Conservation (phyloP, 2,888 invertebrate species). For the Penaeus monodon region DNA sequence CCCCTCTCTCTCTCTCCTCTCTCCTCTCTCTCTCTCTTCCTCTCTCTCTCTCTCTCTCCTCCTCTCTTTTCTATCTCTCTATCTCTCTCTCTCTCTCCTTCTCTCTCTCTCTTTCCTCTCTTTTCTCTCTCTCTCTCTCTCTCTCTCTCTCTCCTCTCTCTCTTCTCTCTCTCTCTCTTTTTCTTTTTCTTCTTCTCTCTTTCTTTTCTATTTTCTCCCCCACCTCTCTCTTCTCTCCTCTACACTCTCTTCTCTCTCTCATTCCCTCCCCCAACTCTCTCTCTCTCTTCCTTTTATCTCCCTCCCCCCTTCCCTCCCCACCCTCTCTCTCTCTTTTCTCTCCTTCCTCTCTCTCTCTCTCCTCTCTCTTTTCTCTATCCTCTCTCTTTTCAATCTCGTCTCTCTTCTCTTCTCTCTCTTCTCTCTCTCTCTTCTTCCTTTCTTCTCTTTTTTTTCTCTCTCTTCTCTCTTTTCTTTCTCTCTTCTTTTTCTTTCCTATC, state of each 20-base stretch:
- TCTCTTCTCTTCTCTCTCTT: too few species aligned
- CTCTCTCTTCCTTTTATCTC: background rate
- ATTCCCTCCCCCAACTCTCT: background rate
- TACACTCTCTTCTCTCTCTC: too few species aligned
- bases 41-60: background rate
- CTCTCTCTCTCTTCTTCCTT: too few species aligned
- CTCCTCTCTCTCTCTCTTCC: background rate
- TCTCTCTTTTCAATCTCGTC: too few species aligned
- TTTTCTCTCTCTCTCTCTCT: background rate
- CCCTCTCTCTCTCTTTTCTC: background rate
- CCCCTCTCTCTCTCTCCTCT: background rate
- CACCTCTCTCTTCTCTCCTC: too few species aligned
- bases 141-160: background rate
- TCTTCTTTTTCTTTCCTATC: background rate
- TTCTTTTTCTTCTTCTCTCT: too few species aligned
- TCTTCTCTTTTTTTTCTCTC: background rate
- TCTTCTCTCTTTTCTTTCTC: background rate
- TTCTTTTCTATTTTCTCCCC: too few species aligned
- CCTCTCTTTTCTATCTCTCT: too few species aligned
- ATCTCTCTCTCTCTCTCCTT: too few species aligned
- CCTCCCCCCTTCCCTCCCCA: too few species aligned
- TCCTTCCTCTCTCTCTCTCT: background rate
- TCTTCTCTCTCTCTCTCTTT: background rate
- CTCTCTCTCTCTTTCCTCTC: too few species aligned
- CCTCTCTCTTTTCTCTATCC: background rate